Base-by-base conservation (phyloP, 2,888 invertebrate genomes). In the Torymus texanus region DNA sequence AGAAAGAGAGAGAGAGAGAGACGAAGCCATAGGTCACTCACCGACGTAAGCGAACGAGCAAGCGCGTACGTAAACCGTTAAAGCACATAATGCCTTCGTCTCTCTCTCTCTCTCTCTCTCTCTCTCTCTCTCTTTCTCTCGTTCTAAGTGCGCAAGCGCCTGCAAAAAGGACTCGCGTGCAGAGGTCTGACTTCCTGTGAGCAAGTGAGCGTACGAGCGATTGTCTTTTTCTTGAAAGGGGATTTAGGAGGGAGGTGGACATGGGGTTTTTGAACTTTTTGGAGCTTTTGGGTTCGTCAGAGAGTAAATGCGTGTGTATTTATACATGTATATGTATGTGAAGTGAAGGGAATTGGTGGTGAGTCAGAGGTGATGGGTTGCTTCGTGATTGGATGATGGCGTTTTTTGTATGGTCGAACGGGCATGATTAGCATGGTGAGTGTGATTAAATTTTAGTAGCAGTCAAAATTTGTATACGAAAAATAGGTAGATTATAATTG, bases 11-110 rank as follows among this genome's bases (percentile, higher is more conserved):
- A 67, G 56, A 29, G 51, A 58, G 77, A 59, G 50, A 63, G 51
- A 41, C 74, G 59, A 70, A 65, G 80, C 61, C 73, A 77, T 77
- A 74, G 80, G 80, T 80, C 80, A 77, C 76, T 80, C 80, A 77
- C 80, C 80, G 41, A 8, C 29, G 3, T 4, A 3, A 3, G 4
- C 29, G 21, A 21, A 21, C 21, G 21, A 21, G 4, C 29, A 77
- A 14, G 50, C 51, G 58, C 24, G 29, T 24, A 58, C 61, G 56
- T 67, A 62, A 79, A 73, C 80, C 80, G 80, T 80, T 80, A 80
- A 80, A 72, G 67, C 53, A 63, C 63, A 78, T 59, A 76, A 71
- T 71, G 41, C n/a, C n/a, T n/a, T n/a, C n/a, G n/a, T 21, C 66
- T 55, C 70, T 29, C 21, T 29, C 12, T 14, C 8, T 8, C 50